Evolutionary conservation across 1,140 invertebrate species (phyloP), one percentile per base, ranked within the genome.

Genomic region (Drosophila orosa): DNA sequence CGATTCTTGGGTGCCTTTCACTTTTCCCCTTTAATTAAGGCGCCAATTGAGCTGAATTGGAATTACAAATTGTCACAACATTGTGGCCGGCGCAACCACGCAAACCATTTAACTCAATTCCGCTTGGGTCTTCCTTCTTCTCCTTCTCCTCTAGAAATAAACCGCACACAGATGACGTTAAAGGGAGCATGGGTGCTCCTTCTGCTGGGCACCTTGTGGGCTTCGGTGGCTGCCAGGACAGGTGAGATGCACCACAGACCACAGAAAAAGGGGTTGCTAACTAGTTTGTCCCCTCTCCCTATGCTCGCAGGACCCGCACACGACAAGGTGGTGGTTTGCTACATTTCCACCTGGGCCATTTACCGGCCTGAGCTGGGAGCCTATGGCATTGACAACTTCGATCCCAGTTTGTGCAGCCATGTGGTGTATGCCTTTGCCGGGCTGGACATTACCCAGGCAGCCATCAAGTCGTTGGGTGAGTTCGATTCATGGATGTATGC

Each of bases 401-500:
- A 96, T 59, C 95, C 97, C 0, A 94, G 93, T 8, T 93, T 98
- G 13, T 98, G 97, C 89, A 98, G 97, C 0, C 97, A 98, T 86
- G 92, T 98, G 10, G 95, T 98, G 19, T 98, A 98, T 80, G 95
- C 96, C 5, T 98, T 98, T 91, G 97, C 96, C 13, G 96, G 97
- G 0, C 91, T 98, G 12, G 94, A 97, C 77, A 92, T 93, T 3
- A 92, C 91, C 1, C 93, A 94, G 1, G 93, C 94, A 74, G 93
- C 93, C n/a, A 96, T 97, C 37, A 94, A 93, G 75, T 93, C 94
- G 42, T 78, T 95, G 62, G 94, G 94, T 95, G 92, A 71, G 78
- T 24, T 74, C 25, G 25, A 35, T 67, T 66, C 52, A 72, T 31
- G 39, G 29, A 12, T 31, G 47, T 63, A 74, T 85, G 75, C 48